Conservation (phyloP, 2,888 invertebrate species). For the Clunio marinus region DNA sequence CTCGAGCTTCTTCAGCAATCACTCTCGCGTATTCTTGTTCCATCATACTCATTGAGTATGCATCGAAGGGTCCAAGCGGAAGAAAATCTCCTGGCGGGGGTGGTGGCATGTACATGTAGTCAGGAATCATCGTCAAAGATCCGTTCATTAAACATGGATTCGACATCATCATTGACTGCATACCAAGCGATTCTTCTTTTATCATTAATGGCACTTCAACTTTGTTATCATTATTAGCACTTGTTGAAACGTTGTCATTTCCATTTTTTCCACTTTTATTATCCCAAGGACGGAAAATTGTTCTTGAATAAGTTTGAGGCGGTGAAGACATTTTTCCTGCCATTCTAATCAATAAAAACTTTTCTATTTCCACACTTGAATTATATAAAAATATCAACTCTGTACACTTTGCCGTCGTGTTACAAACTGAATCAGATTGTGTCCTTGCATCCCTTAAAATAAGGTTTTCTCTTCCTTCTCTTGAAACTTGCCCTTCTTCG, state of each 20-base stretch:
- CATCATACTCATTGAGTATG: slow-evolving; percentile 54
- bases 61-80: slow-evolving; percentile 42
- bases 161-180: slow-evolving; percentile 26
- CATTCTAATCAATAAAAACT: background rate
- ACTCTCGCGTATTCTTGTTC: slow-evolving; percentile 67
- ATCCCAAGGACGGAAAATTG: slow-evolving; percentile 61
- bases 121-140: slow-evolving; percentile 7
- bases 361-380: background rate
- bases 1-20: slow-evolving; percentile 66
- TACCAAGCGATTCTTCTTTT: background rate
- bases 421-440: slow-evolving; percentile 25
- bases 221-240: slow-evolving; percentile 4
- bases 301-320: slow-evolving; percentile 54
- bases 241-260: background rate
- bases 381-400: background rate
- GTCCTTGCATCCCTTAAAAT: slow-evolving; percentile 37
- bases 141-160: slow-evolving; percentile 1
- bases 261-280: slow-evolving; percentile 4
- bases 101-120: slow-evolving; percentile 36
- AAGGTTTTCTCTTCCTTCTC: slow-evolving; percentile 21
- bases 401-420: slow-evolving; percentile 25
- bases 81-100: slow-evolving; percentile 32
- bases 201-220: slow-evolving; percentile 42
- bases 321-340: slow-evolving; percentile 46
- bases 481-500: slow-evolving; percentile 19